Evolutionary conservation across 2,113 vertebrate genomes (phyloP).

Genomic region (Nettapus auritus): DNA sequence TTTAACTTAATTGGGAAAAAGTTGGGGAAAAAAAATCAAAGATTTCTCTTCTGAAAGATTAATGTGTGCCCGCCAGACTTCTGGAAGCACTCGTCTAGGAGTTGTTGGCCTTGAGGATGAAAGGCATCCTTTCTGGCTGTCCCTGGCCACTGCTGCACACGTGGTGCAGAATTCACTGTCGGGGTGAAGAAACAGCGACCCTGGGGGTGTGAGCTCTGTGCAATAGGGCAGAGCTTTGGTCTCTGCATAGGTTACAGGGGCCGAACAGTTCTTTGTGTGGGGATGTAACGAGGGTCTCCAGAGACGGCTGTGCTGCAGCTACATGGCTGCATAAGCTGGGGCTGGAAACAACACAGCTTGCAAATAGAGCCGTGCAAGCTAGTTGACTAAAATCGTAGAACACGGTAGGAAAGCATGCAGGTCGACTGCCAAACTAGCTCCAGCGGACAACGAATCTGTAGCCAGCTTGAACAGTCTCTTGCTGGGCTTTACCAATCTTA

Average conservation of each 20-base stretch:
- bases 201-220: neutral
- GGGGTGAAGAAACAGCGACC: neutral
- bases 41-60: neutral
- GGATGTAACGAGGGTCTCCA: neutral
- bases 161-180: neutral
- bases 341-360: neutral
- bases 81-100: neutral
- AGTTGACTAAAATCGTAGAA: neutral
- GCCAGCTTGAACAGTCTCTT: neutral
- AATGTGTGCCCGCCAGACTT: neutral
- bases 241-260: neutral
- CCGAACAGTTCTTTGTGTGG: neutral
- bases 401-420: neutral
- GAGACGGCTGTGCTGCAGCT: neutral
- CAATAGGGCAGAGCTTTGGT: neutral
- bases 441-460: neutral
- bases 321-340: neutral
- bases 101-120: neutral
- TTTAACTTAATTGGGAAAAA: neutral
- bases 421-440: neutral
- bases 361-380: too few species aligned
- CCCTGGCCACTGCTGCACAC: neutral
- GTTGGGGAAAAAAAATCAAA: neutral
- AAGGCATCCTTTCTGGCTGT: neutral
- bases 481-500: neutral